Percentiles rank a stretch among this genome's conserved stretches.
These are phyloP conservation scores for Phataginus tricuspis DNA, from an alignment of 2,797 vertebrate species.

Conservation along the genomic window DNA sequence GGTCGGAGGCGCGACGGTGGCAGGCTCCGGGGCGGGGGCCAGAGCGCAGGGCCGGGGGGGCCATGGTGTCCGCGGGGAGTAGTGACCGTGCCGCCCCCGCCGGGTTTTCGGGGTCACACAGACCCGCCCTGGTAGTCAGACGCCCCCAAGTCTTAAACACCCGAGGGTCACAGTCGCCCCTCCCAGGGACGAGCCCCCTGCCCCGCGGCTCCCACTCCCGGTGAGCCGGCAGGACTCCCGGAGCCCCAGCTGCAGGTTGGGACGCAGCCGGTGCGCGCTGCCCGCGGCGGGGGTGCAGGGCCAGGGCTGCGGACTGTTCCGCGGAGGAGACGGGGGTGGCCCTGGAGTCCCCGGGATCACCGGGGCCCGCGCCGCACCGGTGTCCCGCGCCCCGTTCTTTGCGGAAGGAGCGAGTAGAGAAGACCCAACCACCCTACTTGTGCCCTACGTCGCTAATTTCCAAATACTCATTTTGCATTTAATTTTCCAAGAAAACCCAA, in stretches of 20 bases:
- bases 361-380: neutral
- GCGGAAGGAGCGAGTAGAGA: neutral
- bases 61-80: neutral
- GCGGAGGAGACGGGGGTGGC: too few relatives aligned
- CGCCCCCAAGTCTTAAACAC: constrained; percentile 64
- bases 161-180: constrained; percentile 35
- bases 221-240: neutral
- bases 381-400: neutral
- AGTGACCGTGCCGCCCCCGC: neutral
- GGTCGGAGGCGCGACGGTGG: neutral
- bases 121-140: neutral
- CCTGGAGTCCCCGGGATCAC: neutral
- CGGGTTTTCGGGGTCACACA: neutral
- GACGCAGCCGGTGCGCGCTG: too few relatives aligned
- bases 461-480: neutral
- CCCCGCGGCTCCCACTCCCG: too few relatives aligned
- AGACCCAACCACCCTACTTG: too few relatives aligned
- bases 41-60: neutral
- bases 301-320: neutral
- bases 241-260: too few relatives aligned
- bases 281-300: neutral
- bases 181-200: too few relatives aligned
- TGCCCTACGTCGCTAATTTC: neutral
- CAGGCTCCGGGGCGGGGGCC: neutral
- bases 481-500: neutral